Conservation (phyloP, 2,888 invertebrate genomes). For the Troilus luridus region DNA sequence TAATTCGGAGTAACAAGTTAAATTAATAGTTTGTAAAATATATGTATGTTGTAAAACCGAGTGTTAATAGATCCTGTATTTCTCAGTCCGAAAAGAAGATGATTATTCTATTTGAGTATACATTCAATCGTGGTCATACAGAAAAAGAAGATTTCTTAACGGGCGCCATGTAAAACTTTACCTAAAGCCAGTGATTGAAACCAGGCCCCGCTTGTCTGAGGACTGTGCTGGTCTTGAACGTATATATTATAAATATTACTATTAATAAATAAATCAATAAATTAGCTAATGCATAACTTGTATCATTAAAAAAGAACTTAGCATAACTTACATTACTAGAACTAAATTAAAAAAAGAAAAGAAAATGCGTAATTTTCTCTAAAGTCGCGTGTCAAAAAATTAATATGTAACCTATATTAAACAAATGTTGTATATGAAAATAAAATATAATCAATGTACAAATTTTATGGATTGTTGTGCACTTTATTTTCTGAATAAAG, state of each 20-base stretch:
- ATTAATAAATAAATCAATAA: background rate
- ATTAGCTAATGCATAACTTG: background rate
- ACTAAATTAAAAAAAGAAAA: too few relatives aligned
- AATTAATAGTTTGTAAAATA: background rate
- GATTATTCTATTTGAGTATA: slow-evolving; percentile 27
- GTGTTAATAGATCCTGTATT: background rate
- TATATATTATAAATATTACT: background rate
- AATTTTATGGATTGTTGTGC: too few relatives aligned
- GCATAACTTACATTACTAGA: too few relatives aligned
- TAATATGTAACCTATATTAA: too few relatives aligned
- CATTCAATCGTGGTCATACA: slow-evolving; percentile 10
- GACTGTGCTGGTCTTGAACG: background rate
- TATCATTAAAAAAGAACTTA: too few relatives aligned
- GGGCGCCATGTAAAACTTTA: slow-evolving; percentile 11
- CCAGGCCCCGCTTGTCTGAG: background rate
- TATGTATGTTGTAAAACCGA: background rate
- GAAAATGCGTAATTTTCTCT: background rate
- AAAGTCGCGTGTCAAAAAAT: too few relatives aligned
- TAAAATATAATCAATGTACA: too few relatives aligned
- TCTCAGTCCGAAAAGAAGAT: slow-evolving; percentile 8
- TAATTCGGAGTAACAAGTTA: background rate
- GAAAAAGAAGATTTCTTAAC: slow-evolving; percentile 21
- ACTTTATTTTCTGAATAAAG: too few relatives aligned
- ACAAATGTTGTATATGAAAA: too few relatives aligned
- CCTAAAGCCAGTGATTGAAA: background rate